Base-by-base conservation (phyloP, 1,140 invertebrate genomes). In the Mercenaria mercenaria region DNA sequence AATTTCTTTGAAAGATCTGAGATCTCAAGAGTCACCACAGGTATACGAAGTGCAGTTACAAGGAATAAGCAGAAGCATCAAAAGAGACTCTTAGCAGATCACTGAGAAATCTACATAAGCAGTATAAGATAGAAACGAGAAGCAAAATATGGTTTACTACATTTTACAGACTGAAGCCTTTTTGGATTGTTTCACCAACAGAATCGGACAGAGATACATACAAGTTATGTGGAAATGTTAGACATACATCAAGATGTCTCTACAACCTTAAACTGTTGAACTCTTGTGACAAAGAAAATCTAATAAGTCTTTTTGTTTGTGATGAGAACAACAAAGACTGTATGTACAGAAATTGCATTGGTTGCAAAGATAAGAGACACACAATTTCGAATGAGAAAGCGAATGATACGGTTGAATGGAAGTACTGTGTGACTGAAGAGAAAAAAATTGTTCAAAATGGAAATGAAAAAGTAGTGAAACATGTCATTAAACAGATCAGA, bases 191-290 rank as follows among this genome's bases (percentile, higher is more conserved):
- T 37, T 79, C 41, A 37, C 76, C 76, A 37, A 11, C 4, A 15
- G 76, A 79, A 50, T 11, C 76, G 4, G 76, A 79, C 47, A 79
- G 76, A 52, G 41, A 79, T 26, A 79, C 76, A 47, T 79, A 41
- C 43, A 79, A 79, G 43, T 23, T 52, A 50, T 79, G 76, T 50
- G 76, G 47, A 15, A 79, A 79, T 37, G 47, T 79, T 15, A 52
- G 41, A 15, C 43, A 20, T n/a, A 79, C 41, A 8, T 10, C 41
- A 32, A 79, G 20, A 67, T n/a, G n/a, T 26, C 32, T 67, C 11
- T 11, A 67, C 11, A 26, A 11, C 11, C 11, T 67, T 8, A 67
- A 67, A 26, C 11, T 67, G n/a, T 11, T 67, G 10, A 11, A 11
- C 8, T 15, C 61, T 11, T 11, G 32, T 11, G 11, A 11, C 11